A percentile compares a stretch with the other conserved stretches of the same genome.
These are phyloP conservation scores for Sphaerophoria rueppellii DNA, from an alignment of 2,888 invertebrate species.

Conservation along the genomic window DNA sequence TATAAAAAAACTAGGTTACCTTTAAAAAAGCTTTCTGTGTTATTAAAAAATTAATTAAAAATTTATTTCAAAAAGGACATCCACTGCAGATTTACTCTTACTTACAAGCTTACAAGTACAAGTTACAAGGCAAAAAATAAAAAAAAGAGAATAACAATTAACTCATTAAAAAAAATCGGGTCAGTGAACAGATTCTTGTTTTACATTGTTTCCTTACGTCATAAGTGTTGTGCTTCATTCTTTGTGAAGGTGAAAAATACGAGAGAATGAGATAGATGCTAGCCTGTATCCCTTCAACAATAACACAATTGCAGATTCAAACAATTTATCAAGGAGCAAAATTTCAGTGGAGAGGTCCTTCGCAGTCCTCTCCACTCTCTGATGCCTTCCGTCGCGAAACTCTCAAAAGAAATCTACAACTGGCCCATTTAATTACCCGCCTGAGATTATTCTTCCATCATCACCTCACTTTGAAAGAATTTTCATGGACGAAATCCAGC, in stretches of 20 bases:
- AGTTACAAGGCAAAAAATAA: background rate
- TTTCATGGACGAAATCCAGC: background rate
- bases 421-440: background rate
- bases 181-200: constrained; percentile 48
- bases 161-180: constrained; percentile 67
- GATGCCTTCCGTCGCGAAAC: too few relatives aligned
- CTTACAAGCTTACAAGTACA: background rate
- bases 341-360: background rate
- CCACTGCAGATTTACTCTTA: background rate
- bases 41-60: constrained; percentile 53
- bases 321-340: too few relatives aligned
- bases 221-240: constrained; percentile 9
- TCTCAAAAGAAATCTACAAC: constrained; percentile 1
- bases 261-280: background rate
- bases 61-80: constrained; percentile 32
- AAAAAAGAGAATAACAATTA: constrained; percentile 51
- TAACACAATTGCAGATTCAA: constrained; percentile 1
- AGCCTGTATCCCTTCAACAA: constrained; percentile 42
- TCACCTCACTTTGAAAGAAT: background rate
- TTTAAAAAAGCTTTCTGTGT: background rate
- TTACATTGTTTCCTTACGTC: constrained; percentile 41
- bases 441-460: background rate
- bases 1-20: too few relatives aligned
- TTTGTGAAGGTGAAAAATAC: background rate
- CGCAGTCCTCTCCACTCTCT: too few relatives aligned